Percentiles rank a stretch among this genome's conserved stretches.
These are phyloP conservation scores for Ptilonorhynchus violaceus DNA, from an alignment of 2,113 vertebrate species.

Conservation along the genomic window DNA sequence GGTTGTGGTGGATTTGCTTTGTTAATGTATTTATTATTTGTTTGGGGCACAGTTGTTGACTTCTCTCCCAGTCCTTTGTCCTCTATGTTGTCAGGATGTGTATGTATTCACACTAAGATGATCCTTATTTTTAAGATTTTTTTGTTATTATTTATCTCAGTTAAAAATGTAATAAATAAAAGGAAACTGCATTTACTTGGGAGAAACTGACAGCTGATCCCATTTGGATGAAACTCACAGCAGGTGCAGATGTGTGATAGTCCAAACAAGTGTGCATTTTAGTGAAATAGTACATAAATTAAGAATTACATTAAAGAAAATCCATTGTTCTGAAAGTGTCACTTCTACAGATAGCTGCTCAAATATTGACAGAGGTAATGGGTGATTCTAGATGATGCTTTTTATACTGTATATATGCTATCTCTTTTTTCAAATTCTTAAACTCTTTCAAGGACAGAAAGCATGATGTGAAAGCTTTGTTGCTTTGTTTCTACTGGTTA, in stretches of 20 bases:
- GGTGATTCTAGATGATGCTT: background rate
- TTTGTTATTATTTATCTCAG: background rate
- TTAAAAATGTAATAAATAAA: background rate
- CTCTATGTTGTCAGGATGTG: background rate
- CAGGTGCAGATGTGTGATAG: background rate
- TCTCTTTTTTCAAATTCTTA: background rate
- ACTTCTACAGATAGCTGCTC: background rate
- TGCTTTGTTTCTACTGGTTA: background rate
- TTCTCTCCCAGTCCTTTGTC: background rate
- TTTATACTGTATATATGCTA: background rate
- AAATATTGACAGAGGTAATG: background rate
- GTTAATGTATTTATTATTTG: background rate
- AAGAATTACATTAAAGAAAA: background rate
- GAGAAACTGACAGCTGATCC: background rate
- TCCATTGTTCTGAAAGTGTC: background rate
- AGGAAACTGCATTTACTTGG: background rate
- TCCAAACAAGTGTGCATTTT: background rate
- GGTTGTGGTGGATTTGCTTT: background rate
- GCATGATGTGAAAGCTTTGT: background rate
- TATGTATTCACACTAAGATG: background rate
- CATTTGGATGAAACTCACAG: background rate
- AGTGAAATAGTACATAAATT: background rate
- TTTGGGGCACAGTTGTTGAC: fast-evolving
- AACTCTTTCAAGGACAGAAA: background rate
- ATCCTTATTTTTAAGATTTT: background rate